phyloP scores from a whole-genome alignment of 2,888 invertebrate genomes.

The Acleris laterana region DNA sequence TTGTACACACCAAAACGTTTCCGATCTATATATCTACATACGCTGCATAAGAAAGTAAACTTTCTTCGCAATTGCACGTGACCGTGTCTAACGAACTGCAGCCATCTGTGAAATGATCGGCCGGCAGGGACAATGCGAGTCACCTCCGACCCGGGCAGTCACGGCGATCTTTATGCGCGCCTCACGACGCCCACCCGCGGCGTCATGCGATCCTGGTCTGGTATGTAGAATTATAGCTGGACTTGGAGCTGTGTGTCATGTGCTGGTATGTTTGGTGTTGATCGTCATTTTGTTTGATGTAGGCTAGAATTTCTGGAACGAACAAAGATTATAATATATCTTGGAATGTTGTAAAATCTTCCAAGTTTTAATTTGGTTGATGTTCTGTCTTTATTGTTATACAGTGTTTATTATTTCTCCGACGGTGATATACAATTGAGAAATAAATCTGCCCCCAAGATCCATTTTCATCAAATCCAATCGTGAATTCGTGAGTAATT shows the following conservation, averaged over 20 bases:
- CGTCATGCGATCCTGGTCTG: conserved; percentile 54
- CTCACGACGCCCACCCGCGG: conserved; percentile 52
- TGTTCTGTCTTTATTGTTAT: too few species aligned
- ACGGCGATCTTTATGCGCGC: conserved; percentile 40
- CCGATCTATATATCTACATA: too few species aligned
- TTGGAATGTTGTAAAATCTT: too few species aligned
- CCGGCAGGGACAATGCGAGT: conserved; percentile 26
- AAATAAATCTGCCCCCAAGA: not conserved
- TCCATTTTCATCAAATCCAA: not conserved
- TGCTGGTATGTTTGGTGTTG: not conserved
- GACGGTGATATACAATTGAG: not conserved
- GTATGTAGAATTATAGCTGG: conserved; percentile 31
- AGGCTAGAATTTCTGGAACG: not conserved
- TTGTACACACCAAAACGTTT: too few species aligned
- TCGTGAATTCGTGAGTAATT: not conserved
- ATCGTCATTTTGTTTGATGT: conserved; percentile 5
- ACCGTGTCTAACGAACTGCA: conserved; percentile 20
- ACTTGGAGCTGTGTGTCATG: conserved; percentile 14
- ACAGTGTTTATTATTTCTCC: too few species aligned
- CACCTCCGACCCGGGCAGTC: conserved; percentile 45
- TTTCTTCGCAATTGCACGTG: conserved; percentile 1
- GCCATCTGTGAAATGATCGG: conserved; percentile 13
- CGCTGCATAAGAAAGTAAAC: conserved; percentile 1
- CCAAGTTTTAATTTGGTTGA: too few species aligned
- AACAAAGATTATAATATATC: too few species aligned